Evolutionary conservation across 1,140 invertebrate species (phyloP).

Genomic region (Phenacoccus solenopsis): DNA sequence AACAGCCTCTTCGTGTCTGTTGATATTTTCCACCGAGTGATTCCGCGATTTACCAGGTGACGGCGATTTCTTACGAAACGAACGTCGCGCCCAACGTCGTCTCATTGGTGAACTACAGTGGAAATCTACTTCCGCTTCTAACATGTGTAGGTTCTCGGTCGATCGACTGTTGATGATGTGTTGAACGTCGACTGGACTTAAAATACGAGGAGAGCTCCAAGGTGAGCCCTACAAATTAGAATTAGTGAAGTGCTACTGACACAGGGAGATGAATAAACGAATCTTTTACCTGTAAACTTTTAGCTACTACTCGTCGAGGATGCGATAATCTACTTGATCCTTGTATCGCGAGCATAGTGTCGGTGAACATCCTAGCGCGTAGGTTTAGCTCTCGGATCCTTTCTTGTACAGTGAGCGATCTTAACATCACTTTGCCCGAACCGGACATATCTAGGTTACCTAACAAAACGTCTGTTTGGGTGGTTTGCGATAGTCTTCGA

Average conservation of each 20-base stretch:
- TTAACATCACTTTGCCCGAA: conserved; percentile 33
- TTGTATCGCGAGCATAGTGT: conserved; percentile 39
- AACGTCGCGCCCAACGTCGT: conserved; percentile 31
- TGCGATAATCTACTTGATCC: conserved; percentile 22
- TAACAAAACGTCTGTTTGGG: conserved; percentile 39
- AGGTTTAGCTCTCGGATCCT: conserved; percentile 40
- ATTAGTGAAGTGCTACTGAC: not conserved
- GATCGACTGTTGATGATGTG: conserved; percentile 39
- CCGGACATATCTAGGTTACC: conserved; percentile 36
- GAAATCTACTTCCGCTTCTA: conserved; percentile 24
- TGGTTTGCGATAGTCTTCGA: conserved; percentile 38
- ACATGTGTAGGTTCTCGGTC: conserved; percentile 36
- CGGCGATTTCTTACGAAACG: conserved; percentile 28
- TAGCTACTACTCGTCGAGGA: conserved; percentile 31
- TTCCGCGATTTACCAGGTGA: conserved; percentile 15
- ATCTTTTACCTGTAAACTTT: conserved; percentile 35
- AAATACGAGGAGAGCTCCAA: conserved; percentile 40
- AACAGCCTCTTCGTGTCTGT: not conserved
- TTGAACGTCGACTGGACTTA: conserved; percentile 39
- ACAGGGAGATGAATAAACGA: not conserved
- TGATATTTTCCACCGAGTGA: not conserved
- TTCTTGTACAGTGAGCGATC: conserved; percentile 39
- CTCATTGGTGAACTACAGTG: conserved; percentile 31
- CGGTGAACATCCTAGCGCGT: conserved; percentile 39
- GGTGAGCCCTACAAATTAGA: conserved; percentile 35